These are phyloP conservation scores for Rhagologus leucostigma DNA, from an alignment of 2,113 vertebrate species.

Conservation along the genomic window DNA sequence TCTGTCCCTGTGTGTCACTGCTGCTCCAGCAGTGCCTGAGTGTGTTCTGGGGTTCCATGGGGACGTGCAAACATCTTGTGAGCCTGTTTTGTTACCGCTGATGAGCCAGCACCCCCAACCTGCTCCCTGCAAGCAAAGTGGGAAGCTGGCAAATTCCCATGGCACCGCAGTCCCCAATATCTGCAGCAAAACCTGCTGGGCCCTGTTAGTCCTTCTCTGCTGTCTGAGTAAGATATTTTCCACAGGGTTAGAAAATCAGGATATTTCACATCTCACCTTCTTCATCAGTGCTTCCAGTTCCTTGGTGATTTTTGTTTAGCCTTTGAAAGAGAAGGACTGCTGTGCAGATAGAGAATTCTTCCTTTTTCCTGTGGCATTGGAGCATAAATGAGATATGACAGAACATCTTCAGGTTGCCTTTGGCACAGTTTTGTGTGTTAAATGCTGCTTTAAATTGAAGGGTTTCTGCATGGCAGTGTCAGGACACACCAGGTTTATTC, in stretches of 20 bases:
- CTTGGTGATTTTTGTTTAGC: not conserved
- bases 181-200: not conserved
- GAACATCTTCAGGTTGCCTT: conserved; percentile 34
- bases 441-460: conserved; percentile 8
- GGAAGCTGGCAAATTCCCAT: not conserved
- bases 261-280: not conserved
- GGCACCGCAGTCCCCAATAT: rapidly evolving
- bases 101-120: not conserved
- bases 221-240: not conserved
- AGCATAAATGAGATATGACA: conserved; percentile 31
- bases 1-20: not conserved
- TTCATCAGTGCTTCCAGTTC: not conserved
- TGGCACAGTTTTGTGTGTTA: conserved; percentile 14
- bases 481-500: not conserved
- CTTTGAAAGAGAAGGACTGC: not conserved
- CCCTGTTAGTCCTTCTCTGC: not conserved
- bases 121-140: not conserved
- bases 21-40: not conserved
- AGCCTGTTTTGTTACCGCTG: not conserved
- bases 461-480: not conserved
- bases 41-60: rapidly evolving
- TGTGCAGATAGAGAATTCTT: not conserved
- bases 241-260: not conserved
- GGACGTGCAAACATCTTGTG: rapidly evolving
- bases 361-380: not conserved